Evolutionary conservation across 1,140 invertebrate genomes (phyloP), one percentile per base, ranked within the genome.

Genomic region (Drosophila mojavensis): DNA sequence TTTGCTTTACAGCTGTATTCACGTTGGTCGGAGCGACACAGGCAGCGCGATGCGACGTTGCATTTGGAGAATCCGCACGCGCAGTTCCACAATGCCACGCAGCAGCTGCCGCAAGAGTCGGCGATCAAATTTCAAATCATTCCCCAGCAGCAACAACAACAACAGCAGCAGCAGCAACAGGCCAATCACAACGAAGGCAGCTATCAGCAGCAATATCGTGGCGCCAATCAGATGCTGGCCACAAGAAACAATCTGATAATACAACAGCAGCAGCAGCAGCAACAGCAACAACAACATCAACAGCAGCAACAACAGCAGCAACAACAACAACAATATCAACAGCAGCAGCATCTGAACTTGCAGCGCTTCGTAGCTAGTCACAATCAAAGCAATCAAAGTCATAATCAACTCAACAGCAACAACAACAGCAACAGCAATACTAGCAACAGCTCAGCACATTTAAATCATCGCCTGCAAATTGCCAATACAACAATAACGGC

Each of bases 101-200:
- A 91, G 67, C 83, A 90, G 54, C 63, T 90, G 79, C 60, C 83
- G 33, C 91, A 91, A 53, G 90, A 92, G 59, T 82, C 81, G 58
- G 86, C 90, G 39, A 92, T 92, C 54, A 92, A 92, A 76, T 92
- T 92, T 66, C 91, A 92, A 90, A 91, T 92, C 73, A 92, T 92
- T 89, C 91, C 89, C 62, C 86, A 89, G 67, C 90, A 91, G 39
- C 84, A 89, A n/a, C 82, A 78, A 3, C 82, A 83, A 2, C 82
- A 83, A 10, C 80, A 79, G 10, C 88, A 90, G n/a, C 81, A 79
- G 39, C 80, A 90, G n/a, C 81, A 79, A 33, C 80, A 79, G 61
- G 58, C 70, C 72, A 72, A 59, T 60, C 78, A 65, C 55, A 78
- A 43, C 61, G 82, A 75, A 41, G 75, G 61, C 51, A 79, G 65